Evolutionary conservation across 2,113 vertebrate species (phyloP).

Genomic region (Chloebia gouldiae): DNA sequence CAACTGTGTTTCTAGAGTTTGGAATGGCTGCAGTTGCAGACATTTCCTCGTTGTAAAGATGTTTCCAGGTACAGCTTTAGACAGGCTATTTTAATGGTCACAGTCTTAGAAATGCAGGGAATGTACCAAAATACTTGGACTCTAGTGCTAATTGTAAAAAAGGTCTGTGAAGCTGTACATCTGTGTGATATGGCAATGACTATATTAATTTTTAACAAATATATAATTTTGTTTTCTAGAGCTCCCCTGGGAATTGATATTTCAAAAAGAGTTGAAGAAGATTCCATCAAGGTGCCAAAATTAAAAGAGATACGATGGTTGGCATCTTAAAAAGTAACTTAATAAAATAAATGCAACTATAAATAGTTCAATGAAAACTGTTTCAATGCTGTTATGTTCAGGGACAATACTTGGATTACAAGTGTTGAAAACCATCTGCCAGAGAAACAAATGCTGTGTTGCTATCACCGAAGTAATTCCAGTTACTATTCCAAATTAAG

Average conservation of each 20-base stretch:
- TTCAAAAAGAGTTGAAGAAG: constrained; percentile 83
- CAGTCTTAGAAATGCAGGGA: background rate
- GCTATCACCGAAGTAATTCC: background rate
- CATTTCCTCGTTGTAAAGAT: background rate
- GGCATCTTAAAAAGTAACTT: background rate
- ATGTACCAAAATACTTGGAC: background rate
- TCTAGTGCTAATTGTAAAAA: background rate
- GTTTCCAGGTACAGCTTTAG: background rate
- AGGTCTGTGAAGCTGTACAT: background rate
- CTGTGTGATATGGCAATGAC: background rate
- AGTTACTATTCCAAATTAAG: background rate
- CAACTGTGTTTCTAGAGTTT: background rate
- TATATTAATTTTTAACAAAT: background rate
- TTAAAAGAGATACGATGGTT: constrained; percentile 72
- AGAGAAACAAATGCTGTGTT: background rate
- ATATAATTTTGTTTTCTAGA: constrained; percentile 59
- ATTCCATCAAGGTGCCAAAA: constrained; percentile 81
- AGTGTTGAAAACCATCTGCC: background rate
- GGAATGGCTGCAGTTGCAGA: background rate
- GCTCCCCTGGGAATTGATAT: constrained; percentile 88
- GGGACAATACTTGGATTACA: background rate
- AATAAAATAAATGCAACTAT: background rate
- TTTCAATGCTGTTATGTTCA: background rate
- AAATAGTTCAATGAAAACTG: background rate
- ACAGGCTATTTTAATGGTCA: background rate